phyloP scores from a whole-genome alignment of 2,888 invertebrate genomes.

The Oithona nana region DNA sequence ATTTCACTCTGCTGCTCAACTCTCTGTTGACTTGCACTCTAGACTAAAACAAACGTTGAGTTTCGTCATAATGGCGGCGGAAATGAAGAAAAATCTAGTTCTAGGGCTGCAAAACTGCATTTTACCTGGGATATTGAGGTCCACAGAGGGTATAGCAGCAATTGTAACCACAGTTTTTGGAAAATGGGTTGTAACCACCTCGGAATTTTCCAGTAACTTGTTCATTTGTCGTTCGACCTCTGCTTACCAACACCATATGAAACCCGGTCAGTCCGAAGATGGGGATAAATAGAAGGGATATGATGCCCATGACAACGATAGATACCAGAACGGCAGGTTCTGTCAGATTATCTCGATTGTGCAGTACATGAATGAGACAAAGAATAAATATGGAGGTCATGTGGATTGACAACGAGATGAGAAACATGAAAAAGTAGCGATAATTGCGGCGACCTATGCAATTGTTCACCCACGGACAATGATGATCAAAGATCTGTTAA shows the following conservation, averaged over 20 bases:
- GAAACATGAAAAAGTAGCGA: constrained; percentile 95
- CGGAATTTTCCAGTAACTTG: constrained; percentile 99
- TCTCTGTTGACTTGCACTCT: too few species aligned
- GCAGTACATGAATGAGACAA: constrained; percentile 74
- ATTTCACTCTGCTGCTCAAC: too few species aligned
- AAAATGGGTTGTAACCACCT: constrained; percentile 95
- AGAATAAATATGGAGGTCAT: constrained; percentile 93
- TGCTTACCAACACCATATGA: constrained; percentile 85
- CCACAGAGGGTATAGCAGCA: constrained; percentile 89
- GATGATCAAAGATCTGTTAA: constrained; percentile 90
- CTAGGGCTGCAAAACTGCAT: too few species aligned
- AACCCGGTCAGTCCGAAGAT: constrained; percentile 94
- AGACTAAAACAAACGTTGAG: too few species aligned
- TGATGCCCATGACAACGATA: constrained; percentile 75
- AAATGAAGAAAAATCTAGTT: too few species aligned
- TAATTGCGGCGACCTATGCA: constrained; percentile 94
- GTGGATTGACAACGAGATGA: constrained; percentile 84
- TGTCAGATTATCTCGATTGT: constrained; percentile 57
- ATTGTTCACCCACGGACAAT: constrained; percentile 95
- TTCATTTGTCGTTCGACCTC: constrained; percentile 96
- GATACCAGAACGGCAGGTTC: constrained; percentile 27
- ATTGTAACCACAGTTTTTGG: constrained; percentile 81
- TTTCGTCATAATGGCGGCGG: too few species aligned
- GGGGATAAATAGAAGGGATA: constrained; percentile 77
- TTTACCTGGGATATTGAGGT: constrained; percentile 87